These are phyloP conservation scores for Euura lappo DNA, from an alignment of 1,140 invertebrate species.

Conservation along the genomic window DNA sequence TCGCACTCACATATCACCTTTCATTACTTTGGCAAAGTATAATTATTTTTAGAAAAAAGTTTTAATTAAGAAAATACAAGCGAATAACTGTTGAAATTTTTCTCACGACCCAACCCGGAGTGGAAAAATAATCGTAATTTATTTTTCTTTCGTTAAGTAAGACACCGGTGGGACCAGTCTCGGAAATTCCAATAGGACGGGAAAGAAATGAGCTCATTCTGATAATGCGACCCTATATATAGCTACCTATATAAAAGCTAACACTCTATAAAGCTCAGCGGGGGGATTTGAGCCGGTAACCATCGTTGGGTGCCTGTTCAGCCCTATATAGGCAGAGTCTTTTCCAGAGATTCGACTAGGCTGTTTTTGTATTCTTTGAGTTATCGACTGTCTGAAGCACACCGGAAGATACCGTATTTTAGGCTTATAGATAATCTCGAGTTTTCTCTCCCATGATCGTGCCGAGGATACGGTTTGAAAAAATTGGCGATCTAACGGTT, in stretches of 20 bases:
- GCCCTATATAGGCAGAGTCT: conserved; percentile 6
- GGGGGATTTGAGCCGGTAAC: conserved; percentile 47
- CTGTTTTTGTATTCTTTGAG: conserved; percentile 27
- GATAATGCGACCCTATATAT: conserved; percentile 52
- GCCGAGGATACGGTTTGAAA: background rate
- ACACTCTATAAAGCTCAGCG: conserved; percentile 45
- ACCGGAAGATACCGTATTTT: conserved; percentile 25
- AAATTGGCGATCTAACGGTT: background rate
- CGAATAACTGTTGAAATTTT: too few relatives aligned
- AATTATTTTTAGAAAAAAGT: too few relatives aligned
- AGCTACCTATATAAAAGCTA: conserved; percentile 28
- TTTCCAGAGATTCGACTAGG: conserved; percentile 11
- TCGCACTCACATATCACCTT: background rate
- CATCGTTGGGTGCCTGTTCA: background rate
- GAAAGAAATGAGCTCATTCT: conserved; percentile 57
- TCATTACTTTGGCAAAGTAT: too few relatives aligned
- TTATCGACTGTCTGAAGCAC: conserved; percentile 42
- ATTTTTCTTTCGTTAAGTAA: background rate
- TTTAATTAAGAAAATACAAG: too few relatives aligned
- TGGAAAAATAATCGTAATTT: background rate
- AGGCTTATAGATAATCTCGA: background rate
- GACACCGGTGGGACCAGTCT: background rate
- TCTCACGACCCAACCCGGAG: too few relatives aligned
- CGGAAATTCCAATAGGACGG: conserved; percentile 10
- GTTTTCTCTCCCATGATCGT: background rate